phyloP scores from a whole-genome alignment of 2,797 vertebrate genomes.

The Artibeus jamaicensis region DNA sequence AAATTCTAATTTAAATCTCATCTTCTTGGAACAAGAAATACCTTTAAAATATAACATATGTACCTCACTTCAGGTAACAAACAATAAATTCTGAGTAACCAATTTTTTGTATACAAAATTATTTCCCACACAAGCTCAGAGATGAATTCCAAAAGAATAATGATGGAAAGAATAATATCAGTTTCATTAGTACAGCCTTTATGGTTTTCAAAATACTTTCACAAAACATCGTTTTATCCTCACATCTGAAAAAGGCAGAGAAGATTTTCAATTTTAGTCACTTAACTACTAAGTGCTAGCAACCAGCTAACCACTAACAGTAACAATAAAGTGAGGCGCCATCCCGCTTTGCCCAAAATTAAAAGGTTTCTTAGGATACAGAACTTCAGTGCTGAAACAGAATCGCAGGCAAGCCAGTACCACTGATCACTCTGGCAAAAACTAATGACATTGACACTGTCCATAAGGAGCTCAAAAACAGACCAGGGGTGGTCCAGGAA shows the following conservation, averaged over 20 bases:
- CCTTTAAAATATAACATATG: background rate
- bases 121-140: background rate
- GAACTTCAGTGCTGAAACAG: background rate
- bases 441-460: background rate
- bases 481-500: background rate
- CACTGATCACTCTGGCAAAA: background rate
- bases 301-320: background rate
- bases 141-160: background rate
- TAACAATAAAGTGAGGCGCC: background rate
- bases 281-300: background rate
- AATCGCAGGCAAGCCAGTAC: background rate
- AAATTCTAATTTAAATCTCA: conserved; percentile 32
- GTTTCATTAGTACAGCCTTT: background rate
- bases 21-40: background rate
- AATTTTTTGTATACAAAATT: background rate
- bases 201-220: background rate
- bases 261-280: background rate
- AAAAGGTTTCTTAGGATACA: background rate
- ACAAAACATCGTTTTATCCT: background rate
- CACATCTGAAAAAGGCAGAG: background rate
- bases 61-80: background rate
- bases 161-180: background rate
- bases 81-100: background rate
- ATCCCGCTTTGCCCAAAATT: background rate
- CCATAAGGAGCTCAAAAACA: background rate